Percentiles rank a stretch among this genome's conserved stretches.
These are phyloP conservation scores for Sparidentex hasta DNA, from an alignment of 2,797 vertebrate species.

Conservation along the genomic window DNA sequence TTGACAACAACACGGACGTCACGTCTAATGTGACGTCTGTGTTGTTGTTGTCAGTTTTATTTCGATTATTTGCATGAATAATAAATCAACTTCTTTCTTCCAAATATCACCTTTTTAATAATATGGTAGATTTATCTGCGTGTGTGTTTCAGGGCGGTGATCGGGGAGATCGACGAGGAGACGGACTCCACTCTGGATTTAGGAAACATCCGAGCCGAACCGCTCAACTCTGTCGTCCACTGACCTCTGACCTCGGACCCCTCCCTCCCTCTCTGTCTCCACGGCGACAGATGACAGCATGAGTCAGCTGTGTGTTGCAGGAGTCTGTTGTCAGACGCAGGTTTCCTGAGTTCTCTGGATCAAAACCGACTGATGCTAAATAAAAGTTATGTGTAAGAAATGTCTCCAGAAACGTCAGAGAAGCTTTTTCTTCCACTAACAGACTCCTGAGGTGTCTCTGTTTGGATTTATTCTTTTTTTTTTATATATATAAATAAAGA, in stretches of 20 bases:
- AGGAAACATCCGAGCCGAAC: constrained; percentile 97
- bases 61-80: no score
- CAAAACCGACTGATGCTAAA: not conserved
- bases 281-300: not conserved
- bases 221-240: constrained; percentile 96
- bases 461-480: constrained; percentile 48
- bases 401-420: not conserved
- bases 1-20: no score
- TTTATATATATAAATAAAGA: constrained; percentile 46
- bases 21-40: no score
- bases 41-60: no score
- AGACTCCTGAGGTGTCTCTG: constrained; percentile 17
- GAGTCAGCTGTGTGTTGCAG: not conserved
- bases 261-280: not conserved
- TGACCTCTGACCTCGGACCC: constrained; percentile 85
- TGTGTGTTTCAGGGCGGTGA: constrained; percentile 89
- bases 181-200: constrained; percentile 97
- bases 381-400: not conserved
- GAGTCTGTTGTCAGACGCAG: not conserved
- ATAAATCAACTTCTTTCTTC: no score
- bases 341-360: not conserved
- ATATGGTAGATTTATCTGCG: not conserved
- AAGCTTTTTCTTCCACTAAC: not conserved
- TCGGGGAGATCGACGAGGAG: constrained; percentile 99
- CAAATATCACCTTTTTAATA: no score